Conservation (phyloP, 2,888 invertebrate species). For the Cryptocephalus moraei region DNA sequence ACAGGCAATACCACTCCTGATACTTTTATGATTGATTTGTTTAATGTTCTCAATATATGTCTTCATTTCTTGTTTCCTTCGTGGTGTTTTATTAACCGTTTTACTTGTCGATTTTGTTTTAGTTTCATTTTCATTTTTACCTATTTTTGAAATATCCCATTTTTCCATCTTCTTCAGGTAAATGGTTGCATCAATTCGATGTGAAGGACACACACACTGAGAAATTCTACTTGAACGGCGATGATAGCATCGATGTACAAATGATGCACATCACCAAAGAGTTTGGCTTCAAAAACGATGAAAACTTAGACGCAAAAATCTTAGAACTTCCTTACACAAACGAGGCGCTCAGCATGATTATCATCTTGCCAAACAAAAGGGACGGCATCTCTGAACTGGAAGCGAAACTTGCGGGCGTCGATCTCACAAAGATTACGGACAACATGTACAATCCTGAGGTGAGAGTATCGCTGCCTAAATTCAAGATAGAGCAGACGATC, state of each 20-base stretch:
- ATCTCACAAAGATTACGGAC: conserved; percentile 43
- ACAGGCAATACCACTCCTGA: too few species aligned
- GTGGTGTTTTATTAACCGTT: too few species aligned
- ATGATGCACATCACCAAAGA: conserved; percentile 58
- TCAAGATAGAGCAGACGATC: conserved; percentile 67
- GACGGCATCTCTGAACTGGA: conserved; percentile 56
- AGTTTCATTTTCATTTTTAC: not conserved
- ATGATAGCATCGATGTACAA: conserved; percentile 50
- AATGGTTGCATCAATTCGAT: conserved; percentile 62
- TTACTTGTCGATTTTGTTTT: too few species aligned
- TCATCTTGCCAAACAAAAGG: conserved; percentile 60
- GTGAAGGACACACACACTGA: conserved; percentile 43
- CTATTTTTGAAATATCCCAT: conserved; percentile 37
- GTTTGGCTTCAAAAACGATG: conserved; percentile 42
- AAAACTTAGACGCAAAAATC: conserved; percentile 47
- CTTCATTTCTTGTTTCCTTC: too few species aligned
- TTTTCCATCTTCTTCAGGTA: conserved; percentile 27
- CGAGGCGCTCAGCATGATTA: conserved; percentile 59
- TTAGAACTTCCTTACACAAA: conserved; percentile 64
- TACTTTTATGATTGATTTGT: too few species aligned
- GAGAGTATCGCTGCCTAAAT: conserved; percentile 63
- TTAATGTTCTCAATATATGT: too few species aligned
- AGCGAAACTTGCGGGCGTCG: conserved; percentile 45
- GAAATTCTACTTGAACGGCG: conserved; percentile 52
- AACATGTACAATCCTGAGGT: conserved; percentile 46